Evolutionary conservation across 2,113 vertebrate species (phyloP).

Genomic region (Sorex araneus): DNA sequence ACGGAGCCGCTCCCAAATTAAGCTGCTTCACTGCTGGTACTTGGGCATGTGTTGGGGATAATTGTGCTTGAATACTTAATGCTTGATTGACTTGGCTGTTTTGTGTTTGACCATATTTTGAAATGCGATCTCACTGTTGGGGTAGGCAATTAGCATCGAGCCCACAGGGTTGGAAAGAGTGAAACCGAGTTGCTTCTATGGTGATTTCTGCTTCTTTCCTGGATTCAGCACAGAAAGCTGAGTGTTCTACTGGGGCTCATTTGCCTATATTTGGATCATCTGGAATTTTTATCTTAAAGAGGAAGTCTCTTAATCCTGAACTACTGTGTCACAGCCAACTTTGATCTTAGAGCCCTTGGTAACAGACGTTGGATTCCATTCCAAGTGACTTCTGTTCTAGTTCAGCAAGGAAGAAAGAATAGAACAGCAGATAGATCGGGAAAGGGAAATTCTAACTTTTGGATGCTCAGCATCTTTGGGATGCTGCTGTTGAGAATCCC

Average conservation of each 20-base stretch:
- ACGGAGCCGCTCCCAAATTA: conserved; percentile 76
- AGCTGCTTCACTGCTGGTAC: conserved; percentile 82
- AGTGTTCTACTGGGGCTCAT: conserved; percentile 77
- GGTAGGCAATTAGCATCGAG: conserved; percentile 82
- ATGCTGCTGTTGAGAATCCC: not conserved
- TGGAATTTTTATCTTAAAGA: conserved; percentile 84
- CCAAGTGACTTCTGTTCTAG: conserved; percentile 61
- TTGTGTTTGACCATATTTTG: conserved; percentile 85
- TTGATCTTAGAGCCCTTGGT: conserved; percentile 53
- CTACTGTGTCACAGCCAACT: conserved; percentile 58
- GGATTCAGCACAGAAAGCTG: conserved; percentile 76
- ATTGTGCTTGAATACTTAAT: conserved; percentile 85
- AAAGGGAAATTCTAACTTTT: not conserved
- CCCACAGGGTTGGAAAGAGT: conserved; percentile 80
- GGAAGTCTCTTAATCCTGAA: conserved; percentile 76
- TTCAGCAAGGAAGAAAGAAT: conserved; percentile 35
- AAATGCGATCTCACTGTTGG: conserved; percentile 84
- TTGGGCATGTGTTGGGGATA: conserved; percentile 84
- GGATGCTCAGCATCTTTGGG: no score
- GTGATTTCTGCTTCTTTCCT: conserved; percentile 80
- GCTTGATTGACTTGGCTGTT: conserved; percentile 86
- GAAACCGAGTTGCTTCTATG: conserved; percentile 73
- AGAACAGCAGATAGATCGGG: not conserved
- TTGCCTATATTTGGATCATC: conserved; percentile 85
- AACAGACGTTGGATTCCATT: conserved; percentile 44